These are phyloP conservation scores for Sebastiscus tertius DNA, from an alignment of 2,797 vertebrate genomes.

Conservation along the genomic window DNA sequence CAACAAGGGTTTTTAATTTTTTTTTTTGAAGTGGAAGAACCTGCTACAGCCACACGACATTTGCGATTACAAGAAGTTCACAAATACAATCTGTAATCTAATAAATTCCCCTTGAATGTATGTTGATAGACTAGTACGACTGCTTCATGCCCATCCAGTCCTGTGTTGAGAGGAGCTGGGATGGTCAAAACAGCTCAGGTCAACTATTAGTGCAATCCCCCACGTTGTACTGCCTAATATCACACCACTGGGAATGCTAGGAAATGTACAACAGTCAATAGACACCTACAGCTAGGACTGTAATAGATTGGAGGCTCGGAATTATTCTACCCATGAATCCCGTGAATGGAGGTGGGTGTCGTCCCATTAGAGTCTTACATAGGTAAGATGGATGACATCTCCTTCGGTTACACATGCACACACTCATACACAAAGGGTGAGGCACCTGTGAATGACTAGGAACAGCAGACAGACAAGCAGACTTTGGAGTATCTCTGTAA, in stretches of 20 bases:
- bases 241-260: slow-evolving; percentile 64
- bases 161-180: slow-evolving; percentile 4
- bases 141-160: slow-evolving; percentile 25
- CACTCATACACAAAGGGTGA: slow-evolving; percentile 70
- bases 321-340: slow-evolving; percentile 55
- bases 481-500: slow-evolving; percentile 84
- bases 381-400: slow-evolving; percentile 55
- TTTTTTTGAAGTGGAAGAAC: slow-evolving; percentile 54
- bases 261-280: slow-evolving; percentile 73
- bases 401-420: slow-evolving; percentile 48
- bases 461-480: slow-evolving; percentile 78
- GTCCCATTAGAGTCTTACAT: slow-evolving; percentile 38
- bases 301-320: slow-evolving; percentile 68
- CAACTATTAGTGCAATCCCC: slow-evolving; percentile 28
- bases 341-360: slow-evolving; percentile 43
- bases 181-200: slow-evolving; percentile 33
- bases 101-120: slow-evolving; percentile 50
- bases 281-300: slow-evolving; percentile 69
- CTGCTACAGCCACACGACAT: slow-evolving; percentile 70
- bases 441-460: slow-evolving; percentile 81
- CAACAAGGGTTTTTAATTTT: slow-evolving; percentile 4
- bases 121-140: slow-evolving; percentile 42
- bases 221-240: slow-evolving; percentile 50
- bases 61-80: slow-evolving; percentile 67
- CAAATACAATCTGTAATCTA: slow-evolving; percentile 67